A percentile compares a stretch with the other conserved stretches of the same genome.
Evolutionary conservation across 2,797 vertebrate species (phyloP).

Genomic region (Crenuchus spilurus): DNA sequence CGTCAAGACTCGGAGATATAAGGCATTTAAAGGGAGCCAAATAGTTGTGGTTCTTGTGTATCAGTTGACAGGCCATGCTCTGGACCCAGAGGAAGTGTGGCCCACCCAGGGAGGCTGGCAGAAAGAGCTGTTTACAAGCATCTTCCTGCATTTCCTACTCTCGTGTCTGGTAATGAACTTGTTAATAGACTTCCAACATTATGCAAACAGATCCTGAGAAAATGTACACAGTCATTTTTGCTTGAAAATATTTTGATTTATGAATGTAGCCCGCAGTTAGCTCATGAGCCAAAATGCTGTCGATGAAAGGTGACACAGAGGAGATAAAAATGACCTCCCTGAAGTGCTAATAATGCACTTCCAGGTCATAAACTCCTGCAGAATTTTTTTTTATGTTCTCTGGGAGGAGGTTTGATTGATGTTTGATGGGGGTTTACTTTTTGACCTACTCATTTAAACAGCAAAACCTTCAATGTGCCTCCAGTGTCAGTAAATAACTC

Average conservation of each 20-base stretch:
- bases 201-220: constrained; percentile 19
- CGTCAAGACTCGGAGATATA: constrained; percentile 60
- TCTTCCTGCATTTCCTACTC: constrained; percentile 64
- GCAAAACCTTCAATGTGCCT: background rate
- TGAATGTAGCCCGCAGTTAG: constrained; percentile 9
- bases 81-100: constrained; percentile 57
- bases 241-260: constrained; percentile 26
- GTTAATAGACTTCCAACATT: constrained; percentile 50
- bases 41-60: constrained; percentile 49
- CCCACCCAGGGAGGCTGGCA: constrained; percentile 75
- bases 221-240: constrained; percentile 30
- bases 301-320: constrained; percentile 3
- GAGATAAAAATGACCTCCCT: background rate
- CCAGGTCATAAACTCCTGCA: background rate
- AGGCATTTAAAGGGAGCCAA: constrained; percentile 55
- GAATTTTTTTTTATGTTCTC: constrained; percentile 11
- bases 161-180: constrained; percentile 51
- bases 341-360: background rate
- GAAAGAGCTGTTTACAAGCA: constrained; percentile 72
- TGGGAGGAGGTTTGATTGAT: background rate
- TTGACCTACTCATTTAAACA: constrained; percentile 1
- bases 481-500: background rate
- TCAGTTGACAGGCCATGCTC: constrained; percentile 44
- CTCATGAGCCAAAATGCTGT: constrained; percentile 21
- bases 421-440: constrained; percentile 1